A percentile compares a stretch with the other conserved stretches of the same genome.
Conservation (phyloP, 2,888 invertebrate species). For the Xylota sylvarum region DNA sequence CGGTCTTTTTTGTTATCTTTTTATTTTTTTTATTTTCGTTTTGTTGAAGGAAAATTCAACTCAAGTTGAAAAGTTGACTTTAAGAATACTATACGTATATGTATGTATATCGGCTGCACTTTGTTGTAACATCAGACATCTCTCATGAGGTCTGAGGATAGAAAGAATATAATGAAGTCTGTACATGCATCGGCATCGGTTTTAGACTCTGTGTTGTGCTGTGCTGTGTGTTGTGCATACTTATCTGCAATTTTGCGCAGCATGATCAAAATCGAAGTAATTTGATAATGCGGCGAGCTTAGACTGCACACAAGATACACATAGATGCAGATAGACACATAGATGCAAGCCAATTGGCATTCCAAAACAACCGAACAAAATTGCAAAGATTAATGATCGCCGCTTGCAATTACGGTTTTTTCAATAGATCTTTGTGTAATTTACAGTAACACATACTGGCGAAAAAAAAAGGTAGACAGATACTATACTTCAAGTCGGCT, state of each 20-base stretch:
- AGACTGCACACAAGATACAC: conserved; percentile 50
- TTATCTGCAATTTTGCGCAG: conserved; percentile 75
- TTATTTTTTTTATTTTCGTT: conserved; percentile 14
- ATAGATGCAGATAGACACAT: conserved; percentile 37
- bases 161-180: conserved; percentile 70
- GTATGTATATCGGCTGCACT: conserved; percentile 34
- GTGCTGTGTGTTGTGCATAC: conserved; percentile 64
- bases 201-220: conserved; percentile 37
- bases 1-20: conserved; percentile 21
- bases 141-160: conserved; percentile 45
- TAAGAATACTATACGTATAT: conserved; percentile 12
- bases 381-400: conserved; percentile 68
- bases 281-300: conserved; percentile 70
- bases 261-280: conserved; percentile 76
- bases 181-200: conserved; percentile 67
- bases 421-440: conserved; percentile 64
- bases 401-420: conserved; percentile 60
- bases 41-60: conserved; percentile 58
- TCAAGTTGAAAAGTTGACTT: conserved; percentile 71
- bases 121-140: conserved; percentile 53
- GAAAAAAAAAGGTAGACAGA: not conserved
- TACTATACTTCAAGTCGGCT: conserved; percentile 37
- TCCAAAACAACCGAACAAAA: conserved; percentile 53
- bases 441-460: conserved; percentile 17
- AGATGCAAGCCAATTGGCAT: conserved; percentile 64